Evolutionary conservation across 2,797 vertebrate species (phyloP), one percentile per base, ranked within the genome.

Genomic region (Enteromius fasciolatus): DNA sequence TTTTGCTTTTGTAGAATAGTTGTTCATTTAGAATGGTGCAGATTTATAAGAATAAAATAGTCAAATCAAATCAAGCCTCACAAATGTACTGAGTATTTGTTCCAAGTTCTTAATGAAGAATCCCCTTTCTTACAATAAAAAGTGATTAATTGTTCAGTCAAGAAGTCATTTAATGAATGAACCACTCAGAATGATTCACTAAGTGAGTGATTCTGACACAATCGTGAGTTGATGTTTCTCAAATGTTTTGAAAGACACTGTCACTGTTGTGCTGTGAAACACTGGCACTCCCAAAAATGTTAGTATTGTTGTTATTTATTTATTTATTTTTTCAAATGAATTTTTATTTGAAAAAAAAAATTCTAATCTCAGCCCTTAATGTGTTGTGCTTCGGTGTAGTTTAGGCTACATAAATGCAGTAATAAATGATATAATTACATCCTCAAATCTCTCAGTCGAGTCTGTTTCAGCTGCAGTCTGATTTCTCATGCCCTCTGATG

Each of bases 401-500:
- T 59, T 59, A 50, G 33, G 5, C 25, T 77, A 17, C 57, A 31
- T 31, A 57, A 39, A 31, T 69, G 23, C 17, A 41, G 18, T 7
- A 59, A 57, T 59, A 39, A 50, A 41, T 41, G 1, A 31, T 54
- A 20, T 57, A 69, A 69, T 50, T 52, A 52, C 3, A 70, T 57
- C n/a, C 57, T 36, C 20, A 64, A 5, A 48, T 73, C 8, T 50
- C 31, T 46, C 5, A 77, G 57, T 64, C 6, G 25, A 31, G 68
- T 18, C 75, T 3, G 8, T 57, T 54, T 46, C 18, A 69, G 25
- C 31, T 72, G 68, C 17, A 25, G 36, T 61, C 50, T 70, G 59
- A 57, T 74, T 75, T 41, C 59, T 75, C 46, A 52, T 74, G 61
- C 23, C 48, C 20, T 80, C 52, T 63, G 17, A 31, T 31, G 17